phyloP scores from a whole-genome alignment of 2,888 invertebrate species.

The Xestia c-nigrum region DNA sequence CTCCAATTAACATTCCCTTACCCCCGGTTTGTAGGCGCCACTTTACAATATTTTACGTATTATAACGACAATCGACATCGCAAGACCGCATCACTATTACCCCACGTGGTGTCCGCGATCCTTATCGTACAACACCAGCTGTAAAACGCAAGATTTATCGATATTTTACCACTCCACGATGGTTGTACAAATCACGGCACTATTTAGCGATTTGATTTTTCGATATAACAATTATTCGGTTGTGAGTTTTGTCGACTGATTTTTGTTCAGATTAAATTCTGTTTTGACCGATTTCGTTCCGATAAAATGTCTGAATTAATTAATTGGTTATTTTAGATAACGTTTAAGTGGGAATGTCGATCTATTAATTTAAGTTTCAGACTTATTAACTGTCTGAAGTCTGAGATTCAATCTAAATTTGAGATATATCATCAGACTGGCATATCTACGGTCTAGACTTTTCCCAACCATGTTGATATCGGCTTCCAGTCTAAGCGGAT shows the following conservation, averaged over 20 bases:
- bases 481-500: background rate
- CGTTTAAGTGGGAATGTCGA: constrained; percentile 13
- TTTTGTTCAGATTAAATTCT: constrained; percentile 54
- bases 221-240: constrained; percentile 75
- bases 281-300: constrained; percentile 60
- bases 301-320: constrained; percentile 66
- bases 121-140: constrained; percentile 87
- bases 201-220: constrained; percentile 78
- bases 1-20: constrained; percentile 61
- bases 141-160: constrained; percentile 90
- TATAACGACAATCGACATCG: constrained; percentile 63
- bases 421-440: no score
- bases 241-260: constrained; percentile 57
- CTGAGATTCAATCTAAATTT: background rate
- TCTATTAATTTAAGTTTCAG: constrained; percentile 19
- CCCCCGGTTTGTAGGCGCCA: constrained; percentile 63
- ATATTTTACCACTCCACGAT: constrained; percentile 85
- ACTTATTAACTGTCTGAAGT: background rate
- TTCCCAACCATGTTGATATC: background rate
- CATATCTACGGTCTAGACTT: background rate
- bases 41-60: constrained; percentile 58
- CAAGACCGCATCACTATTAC: constrained; percentile 77
- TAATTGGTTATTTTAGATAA: constrained; percentile 49
- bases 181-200: constrained; percentile 87
- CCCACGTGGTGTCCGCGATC: constrained; percentile 88